These are phyloP conservation scores for Gavialis gangeticus DNA, from an alignment of 2,113 vertebrate species.

Conservation along the genomic window DNA sequence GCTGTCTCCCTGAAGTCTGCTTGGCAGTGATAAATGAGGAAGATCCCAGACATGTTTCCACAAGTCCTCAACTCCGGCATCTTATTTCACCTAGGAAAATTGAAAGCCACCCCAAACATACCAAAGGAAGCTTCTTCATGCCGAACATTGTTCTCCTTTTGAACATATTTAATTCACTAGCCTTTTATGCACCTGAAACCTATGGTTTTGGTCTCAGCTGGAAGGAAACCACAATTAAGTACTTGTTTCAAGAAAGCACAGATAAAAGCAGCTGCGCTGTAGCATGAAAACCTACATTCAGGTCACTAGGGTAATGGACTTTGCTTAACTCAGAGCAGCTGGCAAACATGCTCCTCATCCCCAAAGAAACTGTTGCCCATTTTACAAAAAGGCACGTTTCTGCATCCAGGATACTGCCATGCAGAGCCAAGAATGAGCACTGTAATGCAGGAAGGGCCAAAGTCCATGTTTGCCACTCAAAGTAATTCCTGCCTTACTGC, in stretches of 20 bases:
- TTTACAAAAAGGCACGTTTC: background rate
- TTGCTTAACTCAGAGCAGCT: background rate
- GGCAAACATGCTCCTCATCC: background rate
- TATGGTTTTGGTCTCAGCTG: background rate
- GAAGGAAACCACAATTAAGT: background rate
- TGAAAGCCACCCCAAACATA: background rate
- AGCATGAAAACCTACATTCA: background rate
- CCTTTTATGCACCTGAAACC: background rate
- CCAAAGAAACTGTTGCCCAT: background rate
- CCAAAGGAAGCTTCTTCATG: background rate
- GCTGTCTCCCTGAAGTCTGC: accelerated
- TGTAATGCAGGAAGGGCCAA: conserved; percentile 1
- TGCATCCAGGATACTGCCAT: background rate
- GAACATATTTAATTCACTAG: background rate
- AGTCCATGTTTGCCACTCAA: conserved; percentile 60
- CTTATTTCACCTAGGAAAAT: background rate
- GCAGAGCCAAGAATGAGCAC: background rate
- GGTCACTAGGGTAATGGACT: background rate
- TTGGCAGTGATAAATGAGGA: background rate
- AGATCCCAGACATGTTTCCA: background rate
- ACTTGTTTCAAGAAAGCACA: background rate
- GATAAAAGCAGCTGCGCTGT: background rate
- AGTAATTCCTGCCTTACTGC: conserved; percentile 18
- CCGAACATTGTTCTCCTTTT: background rate
- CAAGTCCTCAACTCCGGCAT: background rate